Evolutionary conservation across 2,797 vertebrate genomes (phyloP).

Genomic region (Harpagifer antarcticus): DNA sequence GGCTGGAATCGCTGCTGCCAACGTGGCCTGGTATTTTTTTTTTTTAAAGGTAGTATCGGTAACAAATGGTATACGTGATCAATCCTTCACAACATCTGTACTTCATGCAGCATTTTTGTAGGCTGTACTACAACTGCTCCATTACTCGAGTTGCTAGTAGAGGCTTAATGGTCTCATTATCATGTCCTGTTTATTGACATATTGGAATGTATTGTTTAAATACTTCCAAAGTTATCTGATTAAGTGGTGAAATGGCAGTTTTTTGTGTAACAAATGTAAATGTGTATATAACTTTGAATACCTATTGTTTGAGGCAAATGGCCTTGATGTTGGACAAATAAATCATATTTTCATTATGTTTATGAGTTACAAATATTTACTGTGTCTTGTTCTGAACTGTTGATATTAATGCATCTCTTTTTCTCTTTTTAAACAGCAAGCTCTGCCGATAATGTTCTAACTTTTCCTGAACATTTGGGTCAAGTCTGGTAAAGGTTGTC

Average conservation of each 20-base stretch:
- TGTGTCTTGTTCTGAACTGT: constrained; percentile 70
- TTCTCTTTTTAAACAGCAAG: constrained; percentile 88
- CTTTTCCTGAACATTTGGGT: constrained; percentile 84
- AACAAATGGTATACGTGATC: constrained; percentile 88
- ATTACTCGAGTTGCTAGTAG: constrained; percentile 24
- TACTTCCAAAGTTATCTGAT: constrained; percentile 36
- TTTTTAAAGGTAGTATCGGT: constrained; percentile 99
- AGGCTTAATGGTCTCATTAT: constrained; percentile 29
- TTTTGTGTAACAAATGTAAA: constrained; percentile 63
- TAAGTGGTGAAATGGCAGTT: constrained; percentile 31
- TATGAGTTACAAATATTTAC: constrained; percentile 68
- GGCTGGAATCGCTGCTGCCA: constrained; percentile 96
- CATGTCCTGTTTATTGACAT: constrained; percentile 50
- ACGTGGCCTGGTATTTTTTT: constrained; percentile 98
- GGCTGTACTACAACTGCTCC: constrained; percentile 36
- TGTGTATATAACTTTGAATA: constrained; percentile 70
- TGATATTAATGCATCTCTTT: constrained; percentile 87
- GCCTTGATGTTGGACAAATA: constrained; percentile 77
- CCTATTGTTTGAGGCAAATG: constrained; percentile 71
- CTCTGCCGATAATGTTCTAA: constrained; percentile 82
- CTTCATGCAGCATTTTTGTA: constrained; percentile 41
- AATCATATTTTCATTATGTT: constrained; percentile 81
- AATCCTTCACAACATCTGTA: constrained; percentile 70
- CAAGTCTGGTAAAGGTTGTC: constrained; percentile 85
- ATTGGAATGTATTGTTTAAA: constrained; percentile 47